A percentile compares a stretch with the other conserved stretches of the same genome.
Conservation (phyloP, 2,113 vertebrate species). For the Turdus rufiventris region DNA sequence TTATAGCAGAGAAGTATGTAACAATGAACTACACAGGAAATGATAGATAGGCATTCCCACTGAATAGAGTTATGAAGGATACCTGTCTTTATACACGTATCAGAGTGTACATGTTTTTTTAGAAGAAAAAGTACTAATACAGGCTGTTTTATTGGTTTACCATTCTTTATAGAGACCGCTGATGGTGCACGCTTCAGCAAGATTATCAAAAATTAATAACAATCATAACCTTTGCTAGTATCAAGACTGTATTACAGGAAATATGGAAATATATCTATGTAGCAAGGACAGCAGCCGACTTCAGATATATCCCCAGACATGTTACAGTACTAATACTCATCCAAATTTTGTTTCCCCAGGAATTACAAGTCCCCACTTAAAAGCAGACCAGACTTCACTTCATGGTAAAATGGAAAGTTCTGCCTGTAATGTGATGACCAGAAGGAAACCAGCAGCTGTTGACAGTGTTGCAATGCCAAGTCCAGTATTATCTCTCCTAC, state of each 20-base stretch:
- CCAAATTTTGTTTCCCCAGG: slow-evolving; percentile 52
- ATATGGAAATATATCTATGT: rapidly evolving
- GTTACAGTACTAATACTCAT: neutral
- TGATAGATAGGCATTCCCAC: neutral
- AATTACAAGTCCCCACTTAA: slow-evolving; percentile 75
- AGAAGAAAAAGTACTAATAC: neutral
- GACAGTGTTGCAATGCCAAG: slow-evolving; percentile 66
- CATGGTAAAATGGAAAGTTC: slow-evolving; percentile 75
- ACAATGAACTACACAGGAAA: neutral
- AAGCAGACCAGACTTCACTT: slow-evolving; percentile 73
- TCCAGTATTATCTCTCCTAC: slow-evolving; percentile 75
- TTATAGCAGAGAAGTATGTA: neutral
- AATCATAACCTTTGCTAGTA: neutral
- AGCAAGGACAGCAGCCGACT: neutral
- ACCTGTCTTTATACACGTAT: neutral
- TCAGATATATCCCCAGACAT: neutral
- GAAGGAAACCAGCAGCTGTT: slow-evolving; percentile 73
- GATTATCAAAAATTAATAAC: neutral
- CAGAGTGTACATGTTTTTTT: rapidly evolving
- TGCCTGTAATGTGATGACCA: slow-evolving; percentile 70
- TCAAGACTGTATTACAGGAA: neutral
- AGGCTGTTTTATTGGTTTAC: neutral
- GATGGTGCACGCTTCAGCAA: neutral
- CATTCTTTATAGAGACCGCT: neutral
- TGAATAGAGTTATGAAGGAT: neutral